Base-by-base conservation (phyloP, 2,888 invertebrate species). In the Himalopsyche kuldschensis region DNA sequence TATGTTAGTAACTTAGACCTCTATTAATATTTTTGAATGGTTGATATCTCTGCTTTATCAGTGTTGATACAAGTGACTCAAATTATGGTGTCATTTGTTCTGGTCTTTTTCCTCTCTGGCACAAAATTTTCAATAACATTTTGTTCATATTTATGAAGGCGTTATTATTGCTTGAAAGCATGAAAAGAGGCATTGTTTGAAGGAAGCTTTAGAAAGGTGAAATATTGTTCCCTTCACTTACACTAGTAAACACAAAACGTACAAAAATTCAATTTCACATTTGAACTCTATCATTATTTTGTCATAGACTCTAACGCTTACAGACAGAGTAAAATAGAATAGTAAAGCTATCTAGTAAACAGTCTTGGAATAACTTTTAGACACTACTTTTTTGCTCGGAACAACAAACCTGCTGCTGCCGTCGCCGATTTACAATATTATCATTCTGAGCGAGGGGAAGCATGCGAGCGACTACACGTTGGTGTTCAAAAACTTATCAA, bases 311-410 rank as follows among this genome's bases (percentile, higher is more conserved):
- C 86, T 86, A 86, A 80, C 84, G 86, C 84, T 86, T 84, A 86
- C 83, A 86, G 84, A 85, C 78, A 86, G 84, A 86, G 85, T 86
- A 86, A 86, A 85, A 82, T 83, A 86, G 85, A 55, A 55, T 55
- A 86, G 86, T 86, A 86, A 86, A 86, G 86, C 86, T 86, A 86
- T 86, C 86, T 86, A 86, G 84, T 85, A 79, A 85, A 86, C 86
- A 86, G 86, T 86, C 86, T 86, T 86, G 84, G 85, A 82, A 85
- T 82, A 85, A 86, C 84, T 81, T 41, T 86, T 86, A 86, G 86
- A 86, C 79, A 81, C 86, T 86, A 86, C 84, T 48, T 78, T n/a
- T 75, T 32, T 55, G 82, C 82, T 82, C 75, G 20, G 79, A 76
- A 75, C 76, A 5, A 15, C 55, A 20, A 55, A 63, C n/a, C 30